A percentile compares a stretch with the other conserved stretches of the same genome.
Conservation (phyloP, 2,113 vertebrate genomes). For the Ornithorhynchus anatinus region DNA sequence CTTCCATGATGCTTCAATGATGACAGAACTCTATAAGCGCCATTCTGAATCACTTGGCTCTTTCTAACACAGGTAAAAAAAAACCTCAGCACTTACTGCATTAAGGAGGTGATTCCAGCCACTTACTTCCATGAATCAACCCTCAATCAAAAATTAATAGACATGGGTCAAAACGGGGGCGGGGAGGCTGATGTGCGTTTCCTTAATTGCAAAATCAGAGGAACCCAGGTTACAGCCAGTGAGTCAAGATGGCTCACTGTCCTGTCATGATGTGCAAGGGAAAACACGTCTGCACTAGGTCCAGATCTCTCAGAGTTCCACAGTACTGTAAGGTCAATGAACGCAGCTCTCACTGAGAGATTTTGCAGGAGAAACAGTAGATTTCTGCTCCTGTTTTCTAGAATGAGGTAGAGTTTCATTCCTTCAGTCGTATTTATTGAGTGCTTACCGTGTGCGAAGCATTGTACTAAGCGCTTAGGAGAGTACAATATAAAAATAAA, state of each 20-base stretch:
- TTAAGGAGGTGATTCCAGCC: background rate
- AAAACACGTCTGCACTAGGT: background rate
- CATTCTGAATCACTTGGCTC: background rate
- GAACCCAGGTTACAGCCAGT: constrained; percentile 10
- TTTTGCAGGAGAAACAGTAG: background rate
- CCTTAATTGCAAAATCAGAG: constrained; percentile 31
- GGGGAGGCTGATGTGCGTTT: constrained; percentile 10
- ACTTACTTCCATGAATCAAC: constrained; percentile 12
- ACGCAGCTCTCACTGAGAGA: background rate
- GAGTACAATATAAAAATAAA: too few species aligned
- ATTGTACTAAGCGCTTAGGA: too few species aligned
- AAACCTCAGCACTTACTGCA: background rate
- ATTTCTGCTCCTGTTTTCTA: background rate
- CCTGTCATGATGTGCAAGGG: background rate
- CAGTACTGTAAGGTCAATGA: background rate
- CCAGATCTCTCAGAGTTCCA: background rate
- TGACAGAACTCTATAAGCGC: background rate
- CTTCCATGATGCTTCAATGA: background rate
- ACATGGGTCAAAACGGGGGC: constrained; percentile 2
- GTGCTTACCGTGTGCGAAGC: too few species aligned
- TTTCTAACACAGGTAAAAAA: background rate
- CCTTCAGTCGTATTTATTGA: too few species aligned
- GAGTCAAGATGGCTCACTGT: constrained; percentile 42
- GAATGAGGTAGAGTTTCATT: too few species aligned
- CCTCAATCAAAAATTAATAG: background rate